These are phyloP conservation scores for Paragorgia papillata DNA, from an alignment of 92 coral and sea anemone genomes.

Conservation along the genomic window DNA sequence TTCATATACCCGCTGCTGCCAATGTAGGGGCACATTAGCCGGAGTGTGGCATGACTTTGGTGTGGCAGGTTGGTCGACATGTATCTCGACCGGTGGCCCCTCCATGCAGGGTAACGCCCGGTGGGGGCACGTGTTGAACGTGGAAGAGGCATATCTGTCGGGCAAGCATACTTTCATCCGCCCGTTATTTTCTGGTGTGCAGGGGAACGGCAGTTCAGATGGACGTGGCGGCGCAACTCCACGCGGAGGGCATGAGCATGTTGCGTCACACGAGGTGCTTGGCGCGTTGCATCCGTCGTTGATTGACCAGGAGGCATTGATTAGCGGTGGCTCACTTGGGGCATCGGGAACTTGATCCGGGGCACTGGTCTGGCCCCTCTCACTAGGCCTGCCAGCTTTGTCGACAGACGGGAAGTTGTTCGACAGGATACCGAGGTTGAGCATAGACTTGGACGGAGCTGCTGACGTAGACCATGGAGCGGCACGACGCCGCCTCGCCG, in stretches of 20 bases:
- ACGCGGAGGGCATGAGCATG: conserved; percentile 56
- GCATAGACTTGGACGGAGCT: conserved; percentile 40
- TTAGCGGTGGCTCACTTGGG: background rate
- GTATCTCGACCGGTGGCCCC: conserved; percentile 35
- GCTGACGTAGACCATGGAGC: conserved; percentile 58
- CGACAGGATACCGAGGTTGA: conserved; percentile 43
- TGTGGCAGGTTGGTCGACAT: conserved; percentile 35
- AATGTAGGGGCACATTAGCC: conserved; percentile 37
- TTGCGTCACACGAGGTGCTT: background rate
- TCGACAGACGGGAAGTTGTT: conserved; percentile 20
- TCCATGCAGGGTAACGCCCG: conserved; percentile 42
- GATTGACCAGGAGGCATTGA: conserved; percentile 46
- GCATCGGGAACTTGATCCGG: background rate
- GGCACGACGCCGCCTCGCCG: conserved; percentile 33
- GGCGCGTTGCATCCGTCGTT: conserved; percentile 56
- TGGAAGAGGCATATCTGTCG: conserved; percentile 20
- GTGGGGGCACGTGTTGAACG: conserved; percentile 50
- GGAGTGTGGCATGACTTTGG: conserved; percentile 47
- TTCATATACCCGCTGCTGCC: conserved; percentile 32
- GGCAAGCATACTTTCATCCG: conserved; percentile 38
- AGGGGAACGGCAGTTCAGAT: conserved; percentile 45
- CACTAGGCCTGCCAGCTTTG: background rate
- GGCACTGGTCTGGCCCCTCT: background rate
- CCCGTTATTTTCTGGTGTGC: conserved; percentile 39
- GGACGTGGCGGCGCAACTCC: conserved; percentile 25